Evolutionary conservation across 2,113 vertebrate species (phyloP), one percentile per base, ranked within the genome.

Genomic region (Athene cunicularia): DNA sequence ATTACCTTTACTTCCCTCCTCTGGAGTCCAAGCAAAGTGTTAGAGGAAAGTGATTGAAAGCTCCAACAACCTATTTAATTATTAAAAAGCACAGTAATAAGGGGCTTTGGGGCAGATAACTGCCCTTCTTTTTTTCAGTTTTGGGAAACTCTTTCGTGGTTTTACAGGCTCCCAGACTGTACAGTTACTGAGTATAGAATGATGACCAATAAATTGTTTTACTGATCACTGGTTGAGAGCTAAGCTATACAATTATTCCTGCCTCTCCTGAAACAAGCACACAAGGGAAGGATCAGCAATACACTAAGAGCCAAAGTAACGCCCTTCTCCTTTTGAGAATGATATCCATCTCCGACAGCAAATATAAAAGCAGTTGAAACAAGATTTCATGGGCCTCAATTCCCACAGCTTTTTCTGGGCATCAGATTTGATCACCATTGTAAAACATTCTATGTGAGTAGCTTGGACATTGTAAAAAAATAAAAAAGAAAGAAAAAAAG

Each of bases 371-470:
- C 97, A 88, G 81, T 92, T 97, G 96, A 98, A 98, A 96, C 74
- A 83, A 97, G 95, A 98, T 98, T 98, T 98, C 98, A 98, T 97
- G 98, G 98, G 77, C 88, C 93, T 96, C 95, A 94, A 96, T 98
- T 98, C 98, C 97, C 98, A 98, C 96, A 97, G 97, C 93, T 95
- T 97, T 98, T 96, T 97, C 89, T 91, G 86, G 97, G 93, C 96
- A 95, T 95, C 97, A 94, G n/a, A 95, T 97, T 94, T 93, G 98
- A 98, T 98, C 97, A 98, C 95, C 97, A 98, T 98, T 98, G 95
- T 97, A 98, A 98, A 98, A 90, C 43, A 93, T 90, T 97, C 93
- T 95, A 92, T 97, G 96, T 89, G 92, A 97, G 90, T 90, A 93
- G 67, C 41, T 95, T 81, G 47, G 72, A 93, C 52, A 77, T 23